Percentiles rank a stretch among this genome's conserved stretches.
Evolutionary conservation across 2,113 vertebrate species (phyloP).

Genomic region (Chiloscyllium plagiosum): DNA sequence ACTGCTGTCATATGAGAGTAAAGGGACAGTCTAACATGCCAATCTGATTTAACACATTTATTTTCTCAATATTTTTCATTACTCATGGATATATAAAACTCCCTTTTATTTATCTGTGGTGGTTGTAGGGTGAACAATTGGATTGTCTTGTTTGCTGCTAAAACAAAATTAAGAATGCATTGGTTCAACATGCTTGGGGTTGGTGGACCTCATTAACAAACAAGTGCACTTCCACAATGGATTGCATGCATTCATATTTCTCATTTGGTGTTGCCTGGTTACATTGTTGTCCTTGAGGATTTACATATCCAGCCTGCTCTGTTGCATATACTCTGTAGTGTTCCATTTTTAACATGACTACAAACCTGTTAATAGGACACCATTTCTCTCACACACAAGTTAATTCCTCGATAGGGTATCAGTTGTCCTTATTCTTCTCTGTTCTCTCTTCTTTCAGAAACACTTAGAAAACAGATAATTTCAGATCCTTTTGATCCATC

Average conservation of each 20-base stretch:
- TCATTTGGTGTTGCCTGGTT: conserved; percentile 13
- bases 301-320: conserved; percentile 7
- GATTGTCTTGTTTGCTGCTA: neutral
- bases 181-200: neutral
- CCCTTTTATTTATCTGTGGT: neutral
- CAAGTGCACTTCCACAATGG: conserved; percentile 19
- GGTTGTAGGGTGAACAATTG: neutral
- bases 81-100: neutral
- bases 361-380: conserved; percentile 22
- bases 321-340: conserved; percentile 9
- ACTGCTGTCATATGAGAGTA: neutral
- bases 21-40: neutral
- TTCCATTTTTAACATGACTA: conserved; percentile 22
- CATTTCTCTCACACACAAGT: neutral
- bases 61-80: neutral
- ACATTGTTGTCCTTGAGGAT: neutral
- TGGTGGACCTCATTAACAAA: conserved; percentile 31
- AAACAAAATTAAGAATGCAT: neutral
- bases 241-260: neutral
- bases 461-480: neutral
- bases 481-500: neutral
- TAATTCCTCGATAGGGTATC: conserved; percentile 12
- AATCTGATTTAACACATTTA: neutral
- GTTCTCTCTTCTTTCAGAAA: neutral
- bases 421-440: conserved; percentile 11